Evolutionary conservation across 2,888 invertebrate genomes (phyloP).

Genomic region (Phymatocera aterrima): DNA sequence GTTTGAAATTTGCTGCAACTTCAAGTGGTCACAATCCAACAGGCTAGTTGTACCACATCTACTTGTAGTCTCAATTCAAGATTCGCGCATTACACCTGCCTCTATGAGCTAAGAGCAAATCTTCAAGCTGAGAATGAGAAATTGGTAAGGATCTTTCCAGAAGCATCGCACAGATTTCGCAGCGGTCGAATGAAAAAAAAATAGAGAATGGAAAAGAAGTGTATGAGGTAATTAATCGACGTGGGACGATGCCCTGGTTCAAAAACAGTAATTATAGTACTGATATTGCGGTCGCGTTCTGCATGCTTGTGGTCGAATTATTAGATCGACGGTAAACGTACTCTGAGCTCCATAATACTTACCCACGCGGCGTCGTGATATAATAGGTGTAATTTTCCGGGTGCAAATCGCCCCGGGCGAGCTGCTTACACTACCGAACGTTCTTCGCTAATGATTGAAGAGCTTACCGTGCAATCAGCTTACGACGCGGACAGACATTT

Average conservation of each 20-base stretch:
- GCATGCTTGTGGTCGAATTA: neutral
- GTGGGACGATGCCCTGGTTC: neutral
- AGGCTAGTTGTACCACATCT: no score
- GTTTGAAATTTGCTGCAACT: no score
- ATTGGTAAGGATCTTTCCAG: neutral
- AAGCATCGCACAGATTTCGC: neutral
- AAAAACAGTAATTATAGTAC: neutral
- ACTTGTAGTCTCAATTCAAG: no score
- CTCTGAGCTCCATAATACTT: neutral
- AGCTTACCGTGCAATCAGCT: constrained; percentile 1
- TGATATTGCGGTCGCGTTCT: neutral
- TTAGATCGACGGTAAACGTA: constrained; percentile 10
- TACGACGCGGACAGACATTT: neutral
- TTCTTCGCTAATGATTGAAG: constrained; percentile 29
- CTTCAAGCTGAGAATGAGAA: no score
- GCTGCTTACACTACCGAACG: constrained; percentile 17
- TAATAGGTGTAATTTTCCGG: constrained; percentile 44
- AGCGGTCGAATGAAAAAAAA: neutral
- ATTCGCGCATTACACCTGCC: no score
- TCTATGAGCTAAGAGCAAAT: no score
- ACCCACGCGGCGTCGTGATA: neutral
- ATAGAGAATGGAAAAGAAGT: neutral
- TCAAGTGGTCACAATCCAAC: no score
- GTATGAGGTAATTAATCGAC: neutral
- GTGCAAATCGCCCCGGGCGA: constrained; percentile 26